Evolutionary conservation across 2,797 vertebrate genomes (phyloP).

Genomic region (Erithacus rubecula): DNA sequence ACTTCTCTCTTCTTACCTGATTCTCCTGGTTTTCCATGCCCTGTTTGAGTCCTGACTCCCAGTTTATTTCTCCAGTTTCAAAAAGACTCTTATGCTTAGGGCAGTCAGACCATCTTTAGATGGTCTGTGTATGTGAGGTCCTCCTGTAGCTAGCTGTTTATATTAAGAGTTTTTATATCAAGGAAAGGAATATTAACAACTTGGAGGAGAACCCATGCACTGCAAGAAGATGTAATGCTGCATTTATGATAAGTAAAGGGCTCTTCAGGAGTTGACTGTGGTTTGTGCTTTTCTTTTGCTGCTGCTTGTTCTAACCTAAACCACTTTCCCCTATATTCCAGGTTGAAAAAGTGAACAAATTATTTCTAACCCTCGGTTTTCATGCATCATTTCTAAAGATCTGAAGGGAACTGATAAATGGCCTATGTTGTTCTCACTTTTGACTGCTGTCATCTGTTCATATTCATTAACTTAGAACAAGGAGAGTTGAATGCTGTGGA

Average conservation of each 20-base stretch:
- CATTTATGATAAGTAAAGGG: neutral
- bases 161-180: neutral
- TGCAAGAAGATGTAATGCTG: neutral
- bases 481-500: neutral
- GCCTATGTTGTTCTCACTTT: neutral
- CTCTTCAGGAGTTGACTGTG: neutral
- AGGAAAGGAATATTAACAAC: neutral
- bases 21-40: neutral
- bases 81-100: neutral
- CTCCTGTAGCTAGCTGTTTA: neutral
- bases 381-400: neutral
- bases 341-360: neutral
- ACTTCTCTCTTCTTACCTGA: fast-evolving
- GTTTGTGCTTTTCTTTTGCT: neutral
- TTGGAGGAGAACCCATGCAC: neutral
- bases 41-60: neutral
- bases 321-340: neutral
- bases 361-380: neutral
- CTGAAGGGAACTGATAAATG: neutral
- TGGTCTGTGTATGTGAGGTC: neutral
- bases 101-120: neutral
- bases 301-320: neutral
- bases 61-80: neutral
- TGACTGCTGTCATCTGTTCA: neutral
- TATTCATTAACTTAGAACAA: neutral